Evolutionary conservation across 1,140 invertebrate genomes (phyloP).

Genomic region (Drosophila kikkawai): DNA sequence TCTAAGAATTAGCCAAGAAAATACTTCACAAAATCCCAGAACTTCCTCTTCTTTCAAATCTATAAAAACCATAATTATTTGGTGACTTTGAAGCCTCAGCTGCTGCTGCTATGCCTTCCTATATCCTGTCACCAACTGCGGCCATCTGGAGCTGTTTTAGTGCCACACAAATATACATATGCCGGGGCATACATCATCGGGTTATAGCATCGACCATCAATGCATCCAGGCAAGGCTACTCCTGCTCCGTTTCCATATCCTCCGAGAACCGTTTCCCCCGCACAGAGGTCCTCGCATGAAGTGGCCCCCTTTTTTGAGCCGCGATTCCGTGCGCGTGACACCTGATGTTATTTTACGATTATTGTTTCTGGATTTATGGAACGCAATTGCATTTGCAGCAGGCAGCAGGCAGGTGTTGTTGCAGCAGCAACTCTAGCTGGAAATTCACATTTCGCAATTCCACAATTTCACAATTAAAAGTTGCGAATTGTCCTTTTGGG

Average conservation of each 20-base stretch:
- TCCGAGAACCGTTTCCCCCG: background rate
- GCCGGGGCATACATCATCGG: slow-evolving; percentile 41
- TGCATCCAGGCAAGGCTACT: slow-evolving; percentile 8
- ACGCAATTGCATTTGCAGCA: slow-evolving; percentile 74
- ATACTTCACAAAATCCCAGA: background rate
- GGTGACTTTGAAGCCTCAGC: background rate
- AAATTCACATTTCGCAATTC: slow-evolving; percentile 33
- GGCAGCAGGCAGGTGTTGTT: slow-evolving; percentile 52
- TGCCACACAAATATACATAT: slow-evolving; percentile 25
- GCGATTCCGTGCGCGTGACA: slow-evolving; percentile 72
- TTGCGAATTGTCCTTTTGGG: slow-evolving; percentile 14
- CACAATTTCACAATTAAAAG: slow-evolving; percentile 51
- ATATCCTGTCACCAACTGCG: slow-evolving; percentile 27
- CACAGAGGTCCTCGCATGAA: slow-evolving; percentile 16
- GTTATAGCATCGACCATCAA: slow-evolving; percentile 30
- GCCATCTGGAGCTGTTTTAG: slow-evolving; percentile 24
- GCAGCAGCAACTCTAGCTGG: slow-evolving; percentile 17
- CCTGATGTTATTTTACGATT: slow-evolving; percentile 83
- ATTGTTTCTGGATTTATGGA: slow-evolving; percentile 83
- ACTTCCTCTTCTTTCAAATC: background rate
- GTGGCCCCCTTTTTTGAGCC: slow-evolving; percentile 39
- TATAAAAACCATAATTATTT: background rate
- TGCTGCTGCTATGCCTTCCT: background rate
- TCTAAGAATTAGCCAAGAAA: background rate
- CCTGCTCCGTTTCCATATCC: slow-evolving; percentile 25